A percentile compares a stretch with the other conserved stretches of the same genome.
These are phyloP conservation scores for Perca flavescens DNA, from an alignment of 2,113 vertebrate genomes.

Conservation along the genomic window DNA sequence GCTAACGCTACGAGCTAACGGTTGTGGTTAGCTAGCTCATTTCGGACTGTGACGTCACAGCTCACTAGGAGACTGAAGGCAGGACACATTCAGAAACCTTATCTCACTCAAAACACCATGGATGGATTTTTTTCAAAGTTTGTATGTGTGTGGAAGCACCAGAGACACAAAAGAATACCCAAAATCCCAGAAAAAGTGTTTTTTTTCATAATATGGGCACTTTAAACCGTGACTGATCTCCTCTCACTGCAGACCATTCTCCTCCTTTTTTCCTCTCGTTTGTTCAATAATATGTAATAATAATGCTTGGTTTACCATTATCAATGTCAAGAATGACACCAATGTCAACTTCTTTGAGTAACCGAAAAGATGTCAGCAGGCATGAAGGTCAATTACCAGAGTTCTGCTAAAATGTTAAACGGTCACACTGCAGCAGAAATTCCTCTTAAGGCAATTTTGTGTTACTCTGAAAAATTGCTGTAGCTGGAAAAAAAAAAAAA, in stretches of 20 bases:
- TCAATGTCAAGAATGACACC: constrained; percentile 9
- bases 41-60: no score
- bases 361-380: constrained; percentile 13
- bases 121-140: no score
- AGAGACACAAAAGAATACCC: no score
- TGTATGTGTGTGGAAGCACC: no score
- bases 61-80: no score
- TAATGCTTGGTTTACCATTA: constrained; percentile 3
- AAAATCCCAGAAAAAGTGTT: no score
- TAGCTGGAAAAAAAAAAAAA: constrained; percentile 9
- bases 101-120: no score
- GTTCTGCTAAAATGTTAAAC: constrained; percentile 32
- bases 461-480: constrained; percentile 9
- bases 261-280: neutral
- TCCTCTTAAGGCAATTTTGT: constrained; percentile 10
- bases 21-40: no score
- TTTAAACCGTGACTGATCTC: neutral
- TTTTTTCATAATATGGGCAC: no score
- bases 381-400: constrained; percentile 1
- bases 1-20: no score
- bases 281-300: no score
- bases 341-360: constrained; percentile 16
- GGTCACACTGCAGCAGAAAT: constrained; percentile 31
- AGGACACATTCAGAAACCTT: no score
- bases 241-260: neutral